Evolutionary conservation across 2,113 vertebrate genomes (phyloP).

Genomic region (Peucedramus taeniatus): DNA sequence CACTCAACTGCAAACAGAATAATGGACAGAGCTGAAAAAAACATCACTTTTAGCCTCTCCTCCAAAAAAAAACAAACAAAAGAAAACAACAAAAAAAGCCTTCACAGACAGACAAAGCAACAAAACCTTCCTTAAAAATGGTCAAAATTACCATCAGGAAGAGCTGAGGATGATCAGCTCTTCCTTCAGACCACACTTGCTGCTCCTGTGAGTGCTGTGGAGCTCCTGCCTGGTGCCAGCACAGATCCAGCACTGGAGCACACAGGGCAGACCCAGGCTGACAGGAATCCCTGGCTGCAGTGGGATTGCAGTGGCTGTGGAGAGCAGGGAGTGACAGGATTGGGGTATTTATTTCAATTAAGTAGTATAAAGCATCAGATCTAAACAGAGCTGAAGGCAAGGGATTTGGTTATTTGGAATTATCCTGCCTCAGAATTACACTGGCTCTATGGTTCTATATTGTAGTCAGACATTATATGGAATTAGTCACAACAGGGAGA

Average conservation of each 20-base stretch:
- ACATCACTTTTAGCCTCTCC: neutral
- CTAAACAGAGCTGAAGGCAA: slow-evolving; percentile 15
- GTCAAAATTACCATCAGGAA: neutral
- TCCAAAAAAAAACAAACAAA: neutral
- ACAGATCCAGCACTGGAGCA: neutral
- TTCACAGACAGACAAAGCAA: neutral
- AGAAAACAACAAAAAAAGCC: no score
- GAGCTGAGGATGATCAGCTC: neutral
- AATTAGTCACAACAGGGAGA: slow-evolving; percentile 67
- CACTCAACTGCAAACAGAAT: neutral
- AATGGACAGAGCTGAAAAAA: neutral
- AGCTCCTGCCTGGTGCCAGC: neutral
- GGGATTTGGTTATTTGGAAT: slow-evolving; percentile 30
- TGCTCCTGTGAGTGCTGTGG: neutral
- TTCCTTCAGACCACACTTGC: neutral
- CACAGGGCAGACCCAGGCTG: neutral
- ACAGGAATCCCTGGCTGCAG: neutral
- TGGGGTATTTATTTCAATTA: slow-evolving; percentile 30
- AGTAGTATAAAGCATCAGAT: neutral
- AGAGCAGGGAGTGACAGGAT: neutral
- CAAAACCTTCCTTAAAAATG: neutral
- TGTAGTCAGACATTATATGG: slow-evolving; percentile 39
- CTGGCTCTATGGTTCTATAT: neutral
- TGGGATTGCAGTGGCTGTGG: neutral
- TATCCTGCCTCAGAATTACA: neutral